phyloP scores from a whole-genome alignment of 2,888 invertebrate genomes.

The Danaus chrysippus region DNA sequence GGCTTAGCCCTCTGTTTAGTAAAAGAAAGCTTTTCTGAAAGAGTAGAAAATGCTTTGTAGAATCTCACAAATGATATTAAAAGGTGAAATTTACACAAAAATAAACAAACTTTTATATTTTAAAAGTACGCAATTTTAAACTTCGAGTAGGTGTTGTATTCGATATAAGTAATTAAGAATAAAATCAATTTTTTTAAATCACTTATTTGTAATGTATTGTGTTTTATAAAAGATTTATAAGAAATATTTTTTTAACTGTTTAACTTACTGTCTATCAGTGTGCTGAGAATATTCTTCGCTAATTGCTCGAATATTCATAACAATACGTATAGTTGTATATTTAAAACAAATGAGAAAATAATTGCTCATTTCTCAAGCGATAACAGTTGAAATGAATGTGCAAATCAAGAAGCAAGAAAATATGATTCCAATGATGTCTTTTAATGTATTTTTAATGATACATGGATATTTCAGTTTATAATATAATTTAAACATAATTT shows the following conservation, averaged over 20 bases:
- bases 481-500: no score
- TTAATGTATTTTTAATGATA: slow-evolving; percentile 29
- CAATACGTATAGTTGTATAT: slow-evolving; percentile 6
- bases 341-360: slow-evolving; percentile 25
- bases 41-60: no score
- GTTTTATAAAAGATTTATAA: background rate
- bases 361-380: slow-evolving; percentile 22
- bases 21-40: no score
- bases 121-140: no score
- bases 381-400: slow-evolving; percentile 22
- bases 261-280: background rate
- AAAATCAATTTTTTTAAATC: no score
- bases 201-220: no score
- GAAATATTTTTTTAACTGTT: background rate
- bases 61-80: no score
- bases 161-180: no score
- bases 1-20: no score
- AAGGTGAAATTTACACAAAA: no score
- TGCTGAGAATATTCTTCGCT: slow-evolving; percentile 1
- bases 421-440: slow-evolving; percentile 22
- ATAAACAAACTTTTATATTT: no score
- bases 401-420: slow-evolving; percentile 23
- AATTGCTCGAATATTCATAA: slow-evolving; percentile 2
- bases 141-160: no score
- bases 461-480: slow-evolving; percentile 4